Conservation (phyloP, 2,797 vertebrate species). For the Pangasius larnaudii region DNA sequence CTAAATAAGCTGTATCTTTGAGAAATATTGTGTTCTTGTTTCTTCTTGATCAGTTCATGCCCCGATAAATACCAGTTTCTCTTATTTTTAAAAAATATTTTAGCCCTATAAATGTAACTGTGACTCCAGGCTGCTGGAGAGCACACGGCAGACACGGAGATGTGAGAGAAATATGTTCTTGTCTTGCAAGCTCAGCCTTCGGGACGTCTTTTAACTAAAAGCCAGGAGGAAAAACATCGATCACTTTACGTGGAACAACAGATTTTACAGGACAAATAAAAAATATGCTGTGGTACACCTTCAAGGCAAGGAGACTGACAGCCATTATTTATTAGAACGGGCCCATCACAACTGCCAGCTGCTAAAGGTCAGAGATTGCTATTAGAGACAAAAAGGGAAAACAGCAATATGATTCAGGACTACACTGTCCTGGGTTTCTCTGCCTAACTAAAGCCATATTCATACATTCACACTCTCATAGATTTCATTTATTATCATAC, state of each 20-base stretch:
- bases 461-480: not conserved
- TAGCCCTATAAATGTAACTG: constrained; percentile 39
- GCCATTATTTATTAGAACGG: constrained; percentile 45
- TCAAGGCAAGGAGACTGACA: constrained; percentile 45
- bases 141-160: constrained; percentile 3
- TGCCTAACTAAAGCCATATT: not conserved
- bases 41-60: not conserved
- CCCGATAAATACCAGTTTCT: not conserved
- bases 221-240: constrained; percentile 43
- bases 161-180: constrained; percentile 45
- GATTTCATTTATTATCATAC: not conserved
- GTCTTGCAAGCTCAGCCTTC: constrained; percentile 40
- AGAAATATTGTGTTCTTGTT: not conserved
- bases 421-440: not conserved
- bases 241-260: constrained; percentile 37
- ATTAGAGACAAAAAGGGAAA: constrained; percentile 31
- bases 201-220: constrained; percentile 54
- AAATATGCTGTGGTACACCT: constrained; percentile 44
- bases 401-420: not conserved
- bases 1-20: not conserved
- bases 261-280: constrained; percentile 50
- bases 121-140: constrained; percentile 38
- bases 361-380: constrained; percentile 51
- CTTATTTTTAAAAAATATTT: constrained; percentile 13
- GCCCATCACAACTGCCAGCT: constrained; percentile 32